Base-by-base conservation (phyloP, 2,888 invertebrate species). In the Caenorhabditis sulstoni region DNA sequence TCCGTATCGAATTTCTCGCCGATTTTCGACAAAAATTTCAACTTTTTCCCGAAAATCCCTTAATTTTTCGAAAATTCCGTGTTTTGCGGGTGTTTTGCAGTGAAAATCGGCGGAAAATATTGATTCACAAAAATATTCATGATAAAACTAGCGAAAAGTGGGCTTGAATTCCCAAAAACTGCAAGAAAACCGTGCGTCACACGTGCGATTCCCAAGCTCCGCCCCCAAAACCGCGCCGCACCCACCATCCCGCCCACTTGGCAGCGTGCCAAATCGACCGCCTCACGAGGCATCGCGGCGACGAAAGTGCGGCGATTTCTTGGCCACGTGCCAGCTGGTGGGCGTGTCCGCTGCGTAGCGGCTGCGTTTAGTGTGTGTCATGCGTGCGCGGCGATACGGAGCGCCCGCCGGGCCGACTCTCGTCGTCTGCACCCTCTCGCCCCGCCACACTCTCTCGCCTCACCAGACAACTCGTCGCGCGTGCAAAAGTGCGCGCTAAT, bases 331-430 rank as follows among this genome's bases (percentile, higher is more conserved):
- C 79, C 79, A 79, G 64, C 12, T 50, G 64, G n/a, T 50, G 41
- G 50, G 68, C 68, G 53, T 41, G 16, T 70, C 47, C 59, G 23
- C 73, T 79, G 79, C 73, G 73, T 73, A 73, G 67, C 73, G 67
- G 58, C 73, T 50, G 58, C 53, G 62, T 44, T n/a, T 52, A 66
- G 55, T 59, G 73, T 64, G 62, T 73, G 79, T 79, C 79, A 79
- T 79, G 73, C 49, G 79, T 45, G 49, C 37, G 73, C 22, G 47
- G 20, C 47, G 79, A 79, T 79, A 79, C 79, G 35, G 67, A 66
- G 67, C 29, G 3, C 22, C 35, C 8, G 18, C 11, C 1, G 2
- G n/a, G 22, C 52, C 4, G 0, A n/a, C 44, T 29, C 18, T 61
- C 37, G n/a, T 41, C 41, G 49, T 41, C 50, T 58, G 7, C 44